Evolutionary conservation across 2,797 vertebrate species (phyloP).

Genomic region (Arrhamphus sclerolepis): DNA sequence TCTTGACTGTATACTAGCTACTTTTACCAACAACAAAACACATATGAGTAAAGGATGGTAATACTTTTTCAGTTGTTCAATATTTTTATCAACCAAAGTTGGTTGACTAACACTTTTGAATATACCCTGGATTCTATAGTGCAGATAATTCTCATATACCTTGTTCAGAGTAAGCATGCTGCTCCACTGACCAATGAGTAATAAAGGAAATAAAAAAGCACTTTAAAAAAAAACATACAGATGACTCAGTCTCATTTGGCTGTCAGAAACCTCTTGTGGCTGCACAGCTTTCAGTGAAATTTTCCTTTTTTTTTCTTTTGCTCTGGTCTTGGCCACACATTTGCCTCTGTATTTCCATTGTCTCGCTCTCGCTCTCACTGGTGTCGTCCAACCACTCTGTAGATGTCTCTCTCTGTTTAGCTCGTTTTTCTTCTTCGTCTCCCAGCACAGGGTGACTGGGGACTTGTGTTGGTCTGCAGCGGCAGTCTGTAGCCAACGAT

Average conservation of each 20-base stretch:
- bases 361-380: conserved; percentile 51
- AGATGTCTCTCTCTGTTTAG: conserved; percentile 65
- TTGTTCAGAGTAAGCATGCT: too few relatives aligned
- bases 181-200: too few relatives aligned
- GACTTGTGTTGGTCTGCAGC: conserved; percentile 56
- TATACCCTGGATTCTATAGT: too few relatives aligned
- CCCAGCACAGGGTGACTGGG: conserved; percentile 59
- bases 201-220: too few relatives aligned
- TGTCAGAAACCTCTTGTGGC: conserved; percentile 2
- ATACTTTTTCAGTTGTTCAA: too few relatives aligned
- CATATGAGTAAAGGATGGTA: too few relatives aligned
- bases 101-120: too few relatives aligned
- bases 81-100: too few relatives aligned
- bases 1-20: too few relatives aligned
- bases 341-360: conserved; percentile 42
- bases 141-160: too few relatives aligned
- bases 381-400: conserved; percentile 64
- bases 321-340: conserved; percentile 31
- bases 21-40: too few relatives aligned
- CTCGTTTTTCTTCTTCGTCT: conserved; percentile 66
- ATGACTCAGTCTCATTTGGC: neutral
- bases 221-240: too few relatives aligned
- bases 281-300: conserved; percentile 25
- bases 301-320: conserved; percentile 15
- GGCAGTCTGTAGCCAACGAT: conserved; percentile 53